phyloP scores from a whole-genome alignment of 1,140 invertebrate genomes.

The Pachypsylla venusta region DNA sequence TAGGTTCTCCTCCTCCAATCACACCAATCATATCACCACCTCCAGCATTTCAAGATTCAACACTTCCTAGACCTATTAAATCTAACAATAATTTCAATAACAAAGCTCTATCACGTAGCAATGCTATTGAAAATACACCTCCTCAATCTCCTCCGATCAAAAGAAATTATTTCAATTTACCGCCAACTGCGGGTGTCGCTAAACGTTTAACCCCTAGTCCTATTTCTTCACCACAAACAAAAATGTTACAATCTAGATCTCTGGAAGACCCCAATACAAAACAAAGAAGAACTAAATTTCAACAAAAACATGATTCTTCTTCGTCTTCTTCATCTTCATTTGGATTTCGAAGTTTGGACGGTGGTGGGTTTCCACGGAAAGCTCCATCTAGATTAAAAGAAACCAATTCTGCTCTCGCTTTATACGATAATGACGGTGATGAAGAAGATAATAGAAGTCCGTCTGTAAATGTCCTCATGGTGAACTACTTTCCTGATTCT shows the following conservation, averaged over 20 bases:
- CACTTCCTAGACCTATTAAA: constrained; percentile 21
- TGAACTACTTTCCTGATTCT: constrained; percentile 7
- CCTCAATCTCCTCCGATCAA: constrained; percentile 30
- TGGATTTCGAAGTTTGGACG: constrained; percentile 41
- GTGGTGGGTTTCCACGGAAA: constrained; percentile 30
- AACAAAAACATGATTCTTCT: constrained; percentile 37
- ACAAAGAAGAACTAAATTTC: constrained; percentile 35
- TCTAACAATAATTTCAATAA: not conserved
- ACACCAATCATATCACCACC: constrained; percentile 45
- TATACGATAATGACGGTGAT: constrained; percentile 39
- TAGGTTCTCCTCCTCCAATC: constrained; percentile 37
- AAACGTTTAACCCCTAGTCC: constrained; percentile 24
- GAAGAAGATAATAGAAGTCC: constrained; percentile 34
- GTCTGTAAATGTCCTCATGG: constrained; percentile 10
- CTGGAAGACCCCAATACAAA: constrained; percentile 38
- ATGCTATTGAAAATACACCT: constrained; percentile 37
- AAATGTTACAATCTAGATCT: constrained; percentile 38
- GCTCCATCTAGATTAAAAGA: constrained; percentile 39
- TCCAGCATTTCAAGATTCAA: constrained; percentile 40
- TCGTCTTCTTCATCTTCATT: constrained; percentile 40
- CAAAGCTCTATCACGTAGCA: constrained; percentile 16
- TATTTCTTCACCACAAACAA: constrained; percentile 25
- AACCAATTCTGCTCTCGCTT: constrained; percentile 40
- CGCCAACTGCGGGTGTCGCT: constrained; percentile 2
- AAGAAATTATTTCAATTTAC: constrained; percentile 4